Evolutionary conservation across 2,888 invertebrate species (phyloP), one percentile per base, ranked within the genome.

Genomic region (Euproctis similis): DNA sequence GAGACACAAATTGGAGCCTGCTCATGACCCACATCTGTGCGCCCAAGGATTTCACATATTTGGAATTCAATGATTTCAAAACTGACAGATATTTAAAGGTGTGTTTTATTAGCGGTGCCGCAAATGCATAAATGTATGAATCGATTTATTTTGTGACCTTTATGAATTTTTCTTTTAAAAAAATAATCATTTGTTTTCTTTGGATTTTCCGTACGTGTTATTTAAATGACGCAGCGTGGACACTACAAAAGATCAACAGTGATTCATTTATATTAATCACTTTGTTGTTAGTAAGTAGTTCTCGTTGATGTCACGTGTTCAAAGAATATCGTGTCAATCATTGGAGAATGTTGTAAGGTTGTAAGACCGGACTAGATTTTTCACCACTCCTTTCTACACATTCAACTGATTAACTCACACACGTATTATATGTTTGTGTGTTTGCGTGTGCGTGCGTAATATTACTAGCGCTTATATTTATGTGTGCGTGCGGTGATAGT

Each of bases 1-100:
- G 75, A 81, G 75, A 77, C 73, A 64, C 49, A 75, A 71, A 74
- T 75, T 69, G 70, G 72, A 71, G 68, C 74, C 77, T 78, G 80
- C 51, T 80, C 81, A 76, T 82, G 82, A 81, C 84, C 82, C 69
- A 82, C 80, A 73, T 82, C 60, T 63, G 65, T 64, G 75, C n/a
- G n/a, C 77, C 81, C 81, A 84, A 84, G 84, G 82, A 82, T 81
- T 81, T 77, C 71, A 73, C 80, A 77, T 77, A 81, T 82, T 82
- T 81, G 80, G 80, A 75, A 80, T 77, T 62, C 60, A 65, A 63
- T 57, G 71, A 82, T 84, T 82, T 72, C 81, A 76, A 81, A 82
- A 80, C 64, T 47, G 55, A 53, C 61, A 63, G 65, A 72, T n/a
- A 65, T 70, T 64, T 72, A 67, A 66, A 74, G 65, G 65, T 50